Conservation (phyloP, 2,888 invertebrate genomes). For the Macrosiphum euphorbiae region DNA sequence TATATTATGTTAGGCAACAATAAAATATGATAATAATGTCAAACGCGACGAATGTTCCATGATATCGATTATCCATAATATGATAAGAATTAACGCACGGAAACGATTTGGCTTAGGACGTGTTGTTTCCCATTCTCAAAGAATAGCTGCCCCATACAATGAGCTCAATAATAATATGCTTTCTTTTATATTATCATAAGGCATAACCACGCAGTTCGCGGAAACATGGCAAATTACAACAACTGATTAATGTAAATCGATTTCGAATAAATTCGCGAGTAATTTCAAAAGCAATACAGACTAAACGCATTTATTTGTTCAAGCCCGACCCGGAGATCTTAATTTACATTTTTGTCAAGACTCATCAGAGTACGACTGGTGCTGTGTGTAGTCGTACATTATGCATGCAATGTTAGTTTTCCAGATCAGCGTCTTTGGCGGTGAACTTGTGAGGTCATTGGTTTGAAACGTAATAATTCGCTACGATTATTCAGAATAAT, state of each 20-base stretch:
- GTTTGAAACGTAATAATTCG: neutral
- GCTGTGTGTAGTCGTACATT: neutral
- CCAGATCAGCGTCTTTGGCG: neutral
- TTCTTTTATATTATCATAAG: neutral
- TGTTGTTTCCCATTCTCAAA: neutral
- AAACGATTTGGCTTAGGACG: neutral
- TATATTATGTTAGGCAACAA: neutral
- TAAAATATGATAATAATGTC: neutral
- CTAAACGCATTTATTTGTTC: neutral
- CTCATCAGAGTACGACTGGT: neutral
- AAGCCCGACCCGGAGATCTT: neutral
- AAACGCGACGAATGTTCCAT: neutral
- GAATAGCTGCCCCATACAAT: neutral
- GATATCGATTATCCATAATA: neutral
- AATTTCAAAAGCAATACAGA: neutral
- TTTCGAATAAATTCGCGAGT: neutral
- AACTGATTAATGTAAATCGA: neutral
- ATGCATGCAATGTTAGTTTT: constrained; percentile 12
- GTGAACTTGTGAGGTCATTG: neutral
- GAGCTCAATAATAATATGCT: neutral
- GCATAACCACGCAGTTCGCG: neutral
- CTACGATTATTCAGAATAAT: neutral
- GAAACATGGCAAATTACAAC: neutral
- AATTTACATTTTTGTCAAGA: constrained; percentile 35
- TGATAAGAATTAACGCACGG: neutral